Conservation (phyloP, 2,797 vertebrate genomes). For the Amniataba percoides region DNA sequence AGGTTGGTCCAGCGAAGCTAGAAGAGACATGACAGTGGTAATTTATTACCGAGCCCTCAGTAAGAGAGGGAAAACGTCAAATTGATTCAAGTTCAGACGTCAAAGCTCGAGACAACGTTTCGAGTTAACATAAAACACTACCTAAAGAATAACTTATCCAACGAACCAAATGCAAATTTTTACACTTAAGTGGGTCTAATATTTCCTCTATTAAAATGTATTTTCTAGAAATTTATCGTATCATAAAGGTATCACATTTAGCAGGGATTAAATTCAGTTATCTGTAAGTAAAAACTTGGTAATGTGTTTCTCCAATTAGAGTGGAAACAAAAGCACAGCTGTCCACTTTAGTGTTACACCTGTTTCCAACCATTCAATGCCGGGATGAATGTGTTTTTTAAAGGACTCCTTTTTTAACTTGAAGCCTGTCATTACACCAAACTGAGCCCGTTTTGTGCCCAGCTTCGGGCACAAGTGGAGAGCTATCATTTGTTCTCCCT, state of each 20-base stretch:
- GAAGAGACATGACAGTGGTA: background rate
- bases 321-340: slow-evolving; percentile 7
- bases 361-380: slow-evolving; percentile 4
- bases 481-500: slow-evolving; percentile 12
- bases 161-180: background rate
- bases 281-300: background rate
- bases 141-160: background rate
- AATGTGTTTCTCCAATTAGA: background rate
- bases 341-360: background rate
- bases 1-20: background rate
- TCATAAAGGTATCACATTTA: background rate
- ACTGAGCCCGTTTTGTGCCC: background rate
- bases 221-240: background rate
- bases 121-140: background rate
- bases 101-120: background rate
- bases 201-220: background rate
- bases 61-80: too few species aligned
- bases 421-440: slow-evolving; percentile 3
- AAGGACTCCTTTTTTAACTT: background rate
- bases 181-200: background rate
- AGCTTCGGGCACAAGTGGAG: background rate
- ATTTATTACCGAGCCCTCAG: background rate
- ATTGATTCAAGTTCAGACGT: background rate
- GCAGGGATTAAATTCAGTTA: background rate
- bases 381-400: background rate